phyloP scores from a whole-genome alignment of 2,888 invertebrate species.

The Dysmachus trigonus region DNA sequence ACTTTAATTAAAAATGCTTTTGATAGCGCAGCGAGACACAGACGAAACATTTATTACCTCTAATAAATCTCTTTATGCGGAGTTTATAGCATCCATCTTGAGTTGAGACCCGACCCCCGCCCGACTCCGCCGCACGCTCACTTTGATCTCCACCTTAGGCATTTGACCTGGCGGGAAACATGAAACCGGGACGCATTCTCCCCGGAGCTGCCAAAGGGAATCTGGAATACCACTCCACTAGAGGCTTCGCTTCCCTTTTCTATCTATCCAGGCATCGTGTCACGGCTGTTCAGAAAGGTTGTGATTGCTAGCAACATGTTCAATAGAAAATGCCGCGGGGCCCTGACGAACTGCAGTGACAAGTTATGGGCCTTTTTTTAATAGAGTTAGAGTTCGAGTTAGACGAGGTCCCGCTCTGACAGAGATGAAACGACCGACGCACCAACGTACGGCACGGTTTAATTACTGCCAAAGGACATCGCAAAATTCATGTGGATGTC shows the following conservation, averaged over 20 bases:
- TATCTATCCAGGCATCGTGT: not conserved
- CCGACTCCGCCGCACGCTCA: not conserved
- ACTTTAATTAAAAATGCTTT: slow-evolving; percentile 31
- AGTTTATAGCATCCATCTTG: slow-evolving; percentile 6
- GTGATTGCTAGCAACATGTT: not conserved
- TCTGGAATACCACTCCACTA: not conserved
- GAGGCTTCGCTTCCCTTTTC: no score
- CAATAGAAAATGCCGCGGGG: slow-evolving; percentile 9
- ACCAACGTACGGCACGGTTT: not conserved
- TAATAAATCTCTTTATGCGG: slow-evolving; percentile 33
- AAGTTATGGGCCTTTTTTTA: not conserved
- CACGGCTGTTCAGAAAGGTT: slow-evolving; percentile 9
- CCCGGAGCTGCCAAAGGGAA: not conserved
- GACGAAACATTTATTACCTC: slow-evolving; percentile 41
- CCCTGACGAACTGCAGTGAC: not conserved
- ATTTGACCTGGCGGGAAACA: slow-evolving; percentile 19
- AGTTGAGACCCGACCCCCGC: no score
- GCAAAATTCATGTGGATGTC: not conserved
- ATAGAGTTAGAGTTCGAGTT: not conserved
- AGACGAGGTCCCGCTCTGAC: not conserved
- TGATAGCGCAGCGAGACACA: slow-evolving; percentile 25
- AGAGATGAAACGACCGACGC: not conserved
- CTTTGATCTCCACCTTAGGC: slow-evolving; percentile 22
- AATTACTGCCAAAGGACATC: not conserved
- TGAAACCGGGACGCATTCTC: slow-evolving; percentile 21